Base-by-base conservation (phyloP, 1,140 invertebrate genomes). In the Reticulitermes speratus region DNA sequence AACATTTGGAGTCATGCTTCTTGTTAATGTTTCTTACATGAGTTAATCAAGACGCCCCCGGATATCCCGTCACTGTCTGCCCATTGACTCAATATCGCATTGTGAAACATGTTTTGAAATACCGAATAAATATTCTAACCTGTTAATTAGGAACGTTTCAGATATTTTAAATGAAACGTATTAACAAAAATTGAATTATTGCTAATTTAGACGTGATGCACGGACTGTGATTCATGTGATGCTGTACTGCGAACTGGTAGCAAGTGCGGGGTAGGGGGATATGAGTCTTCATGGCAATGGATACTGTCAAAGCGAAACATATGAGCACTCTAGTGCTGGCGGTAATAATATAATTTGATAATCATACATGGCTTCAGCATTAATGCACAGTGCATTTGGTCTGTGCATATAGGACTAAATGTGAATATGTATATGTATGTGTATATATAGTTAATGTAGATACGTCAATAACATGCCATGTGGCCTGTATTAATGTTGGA, bases 321-420 rank as follows among this genome's bases (percentile, higher is more conserved):
- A 75, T 14, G 65, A 75, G 25, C 65, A 75, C 65, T 75, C 65
- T 75, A 75, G 65, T 16, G n/a, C 65, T 30, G 65, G 25, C 25
- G 25, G 65, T 75, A 75, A 75, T 84, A 30, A 52, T 84, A 52
- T 84, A 84, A 84, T 84, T 84, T 84, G 83, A 84, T 84, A 52
- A 52, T 25, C 45, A 59, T 84, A 84, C 83, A 84, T 59, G 83
- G 44, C 45, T 84, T 52, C 48, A 84, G 30, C 83, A 84, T 84
- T 84, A 84, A 84, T 84, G 83, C 83, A 45, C 45, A 52, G 30
- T 84, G 65, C 65, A 75, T 75, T 75, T 16, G 9, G 65, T 30
- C n/a, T 75, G 65, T 75, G 25, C 19, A 21, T 55, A 55, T 55
- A 55, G 52, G 52, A 5, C 52, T 19, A 55, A 55, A 55, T 55